Evolutionary conservation across 1,140 invertebrate species (phyloP), one percentile per base, ranked within the genome.

Genomic region (Subanguina moxae): DNA sequence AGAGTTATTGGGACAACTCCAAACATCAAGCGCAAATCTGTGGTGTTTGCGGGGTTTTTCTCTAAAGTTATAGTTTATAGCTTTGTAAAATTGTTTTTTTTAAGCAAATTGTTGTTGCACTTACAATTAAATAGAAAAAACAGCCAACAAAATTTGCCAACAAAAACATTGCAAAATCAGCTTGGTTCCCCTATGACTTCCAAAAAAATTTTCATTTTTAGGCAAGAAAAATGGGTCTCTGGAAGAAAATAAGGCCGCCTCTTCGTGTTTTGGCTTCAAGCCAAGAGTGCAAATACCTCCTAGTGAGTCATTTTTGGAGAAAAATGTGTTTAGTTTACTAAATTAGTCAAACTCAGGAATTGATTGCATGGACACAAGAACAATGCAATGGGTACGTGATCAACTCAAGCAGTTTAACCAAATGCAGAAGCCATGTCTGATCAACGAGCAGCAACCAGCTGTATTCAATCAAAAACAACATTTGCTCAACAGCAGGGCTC

Each of bases 81-180:
- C 59, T 62, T 52, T 62, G 19, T 32, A 52, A 62, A 28, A 62
- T 62, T 52, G 59, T 62, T 69, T 28, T 65, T 62, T 0, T 27
- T 5, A 56, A 56, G 52, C 25, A 23, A 27, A 23, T 56, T 56
- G 15, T 27, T 56, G 19, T 56, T 56, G 25, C 15, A 9, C 1
- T 56, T 56, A 23, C 3, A 56, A 56, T 5, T 13, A 56, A 13
- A 13, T 3, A 15, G 19, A 56, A 13, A 56, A 56, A 3, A 11
- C 11, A 38, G 11, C 32, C 11, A 38, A 38, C 32, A 38, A 38
- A 38, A 38, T n/a, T n/a, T n/a, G n/a, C n/a, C n/a, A n/a, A n/a
- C n/a, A n/a, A n/a, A n/a, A n/a, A n/a, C n/a, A n/a, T n/a, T n/a
- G n/a, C n/a, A n/a, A n/a, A n/a, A n/a, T n/a, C n/a, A n/a, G n/a